Evolutionary conservation across 2,888 invertebrate genomes (phyloP), one percentile per base, ranked within the genome.

Genomic region (Pantelozetes paolii): DNA sequence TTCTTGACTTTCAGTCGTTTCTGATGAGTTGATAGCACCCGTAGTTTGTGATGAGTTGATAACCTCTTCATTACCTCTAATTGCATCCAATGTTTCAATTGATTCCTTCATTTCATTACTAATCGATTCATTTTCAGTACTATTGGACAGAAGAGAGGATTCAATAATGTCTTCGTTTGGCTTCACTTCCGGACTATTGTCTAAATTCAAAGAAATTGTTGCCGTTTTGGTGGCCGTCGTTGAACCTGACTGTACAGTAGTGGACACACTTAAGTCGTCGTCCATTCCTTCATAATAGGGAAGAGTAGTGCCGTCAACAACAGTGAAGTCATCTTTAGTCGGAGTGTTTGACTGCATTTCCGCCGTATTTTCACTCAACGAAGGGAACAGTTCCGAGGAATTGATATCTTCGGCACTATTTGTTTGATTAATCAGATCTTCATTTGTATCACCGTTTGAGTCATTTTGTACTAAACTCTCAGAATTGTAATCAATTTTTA

Each of bases 201-300:
- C 18, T 1, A 62, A 32, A 6, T 62, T 62, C 18, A 32, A 9
- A 0, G 3, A 3, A 36, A 62, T 62, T 15, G 62, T 62, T 5
- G 62, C 28, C 62, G 62, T 62, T 62, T 62, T 62, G 28, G 62
- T 62, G n/a, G 62, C 62, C 3, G 62, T 62, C n/a, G 62, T 3
- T 1, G 62, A 32, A 15, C 3, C 2, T 62, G 32, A 20, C 5
- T 2, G 8, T 2, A 28, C 62, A 13, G 62, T 23, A 0, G 30
- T 15, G 2, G 62, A 62, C 1, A 32, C 50, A 23, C 9, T 30
- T n/a, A 8, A 62, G n/a, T n/a, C n/a, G n/a, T n/a, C n/a, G 15
- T 32, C 62, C 1, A n/a, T 2, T 26, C 23, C 62, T 1, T 62
- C 62, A 3, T 62, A n/a, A 1, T 23, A n/a, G n/a, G n/a, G n/a